Conservation (phyloP, 2,113 vertebrate species). For the Hymenochirus boettgeri region DNA sequence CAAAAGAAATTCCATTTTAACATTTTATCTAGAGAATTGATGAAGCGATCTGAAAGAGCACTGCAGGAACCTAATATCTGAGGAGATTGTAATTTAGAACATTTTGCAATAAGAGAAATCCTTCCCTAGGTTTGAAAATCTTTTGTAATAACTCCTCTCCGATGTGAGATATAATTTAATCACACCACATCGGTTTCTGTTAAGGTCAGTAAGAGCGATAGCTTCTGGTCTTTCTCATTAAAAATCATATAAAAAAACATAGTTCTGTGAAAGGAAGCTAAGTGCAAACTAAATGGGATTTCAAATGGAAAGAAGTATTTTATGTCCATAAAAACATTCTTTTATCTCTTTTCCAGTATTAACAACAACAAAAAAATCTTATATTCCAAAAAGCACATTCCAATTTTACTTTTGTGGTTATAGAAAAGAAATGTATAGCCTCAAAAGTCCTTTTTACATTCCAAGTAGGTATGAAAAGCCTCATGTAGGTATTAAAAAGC, state of each 20-base stretch:
- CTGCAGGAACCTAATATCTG: conserved; percentile 40
- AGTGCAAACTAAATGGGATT: conserved; percentile 11
- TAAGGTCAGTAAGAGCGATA: conserved; percentile 37
- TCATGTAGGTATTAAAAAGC: too few species aligned
- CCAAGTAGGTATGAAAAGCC: too few species aligned
- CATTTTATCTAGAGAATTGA: conserved; percentile 35
- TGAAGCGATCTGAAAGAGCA: conserved; percentile 30
- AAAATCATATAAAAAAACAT: conserved; percentile 14
- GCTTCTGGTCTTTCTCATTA: conserved; percentile 35
- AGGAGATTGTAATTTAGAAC: conserved; percentile 40
- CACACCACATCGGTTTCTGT: conserved; percentile 36
- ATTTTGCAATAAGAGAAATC: conserved; percentile 42
- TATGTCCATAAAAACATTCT: background rate
- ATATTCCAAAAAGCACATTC: background rate
- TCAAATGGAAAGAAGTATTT: background rate
- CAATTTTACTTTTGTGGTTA: background rate
- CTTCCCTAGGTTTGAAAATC: conserved; percentile 37
- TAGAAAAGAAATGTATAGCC: too few species aligned
- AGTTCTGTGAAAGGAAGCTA: conserved; percentile 5
- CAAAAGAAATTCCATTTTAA: conserved; percentile 16
- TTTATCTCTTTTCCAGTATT: background rate
- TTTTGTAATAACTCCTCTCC: conserved; percentile 40
- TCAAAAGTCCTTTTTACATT: too few species aligned
- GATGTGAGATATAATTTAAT: conserved; percentile 42
- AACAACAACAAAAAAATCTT: background rate